These are phyloP conservation scores for Hyposmocoma kahamanoa DNA, from an alignment of 1,140 invertebrate genomes.

Conservation along the genomic window DNA sequence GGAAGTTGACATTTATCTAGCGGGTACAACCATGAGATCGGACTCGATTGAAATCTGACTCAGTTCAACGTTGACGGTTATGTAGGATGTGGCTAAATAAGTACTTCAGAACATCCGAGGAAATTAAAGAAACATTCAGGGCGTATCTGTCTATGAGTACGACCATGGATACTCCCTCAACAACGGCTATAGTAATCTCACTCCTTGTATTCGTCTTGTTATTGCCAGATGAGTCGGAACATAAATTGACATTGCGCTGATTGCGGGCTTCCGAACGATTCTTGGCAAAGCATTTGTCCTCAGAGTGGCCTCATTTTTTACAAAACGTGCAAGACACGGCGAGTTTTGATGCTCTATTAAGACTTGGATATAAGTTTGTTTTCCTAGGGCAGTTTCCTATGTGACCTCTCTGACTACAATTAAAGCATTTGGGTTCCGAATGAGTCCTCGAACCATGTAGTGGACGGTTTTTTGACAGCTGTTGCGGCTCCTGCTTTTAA, in stretches of 20 bases:
- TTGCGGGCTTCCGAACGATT: not conserved
- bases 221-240: not conserved
- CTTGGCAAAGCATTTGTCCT: slow-evolving; percentile 17
- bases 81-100: slow-evolving; percentile 12
- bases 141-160: slow-evolving; percentile 28
- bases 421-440: slow-evolving; percentile 6
- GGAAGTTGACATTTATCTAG: slow-evolving; percentile 16
- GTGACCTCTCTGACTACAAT: slow-evolving; percentile 9
- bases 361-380: not conserved
- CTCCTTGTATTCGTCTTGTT: not conserved
- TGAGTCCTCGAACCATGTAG: not conserved
- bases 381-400: not conserved
- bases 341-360: not conserved
- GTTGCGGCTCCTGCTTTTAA: not conserved
- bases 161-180: slow-evolving; percentile 24
- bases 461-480: not conserved
- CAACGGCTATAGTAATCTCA: slow-evolving; percentile 20
- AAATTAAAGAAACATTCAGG: slow-evolving; percentile 21
- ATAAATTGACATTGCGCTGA: slow-evolving; percentile 7
- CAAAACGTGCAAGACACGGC: slow-evolving; percentile 15
- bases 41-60: slow-evolving; percentile 20
- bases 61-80: slow-evolving; percentile 24
- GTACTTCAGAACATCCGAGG: slow-evolving; percentile 15
- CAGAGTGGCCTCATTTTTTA: slow-evolving; percentile 17
- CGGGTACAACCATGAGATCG: slow-evolving; percentile 22